These are phyloP conservation scores for Lagopus leucura DNA, from an alignment of 2,113 vertebrate species.

Conservation along the genomic window DNA sequence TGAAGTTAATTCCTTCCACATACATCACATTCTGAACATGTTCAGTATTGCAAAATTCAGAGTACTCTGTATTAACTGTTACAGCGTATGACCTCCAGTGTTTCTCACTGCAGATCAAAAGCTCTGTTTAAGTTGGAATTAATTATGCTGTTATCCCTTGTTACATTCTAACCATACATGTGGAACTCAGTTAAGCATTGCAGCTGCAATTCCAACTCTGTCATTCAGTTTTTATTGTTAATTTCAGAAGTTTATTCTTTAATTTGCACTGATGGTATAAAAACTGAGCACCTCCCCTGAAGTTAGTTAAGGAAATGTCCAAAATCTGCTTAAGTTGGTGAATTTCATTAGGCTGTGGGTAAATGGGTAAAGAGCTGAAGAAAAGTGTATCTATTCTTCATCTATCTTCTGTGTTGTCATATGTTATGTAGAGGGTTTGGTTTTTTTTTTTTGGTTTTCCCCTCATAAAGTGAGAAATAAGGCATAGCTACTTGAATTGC, in stretches of 20 bases:
- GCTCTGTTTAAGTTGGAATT: not conserved
- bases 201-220: not conserved
- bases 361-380: not conserved
- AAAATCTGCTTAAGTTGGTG: fast-evolving
- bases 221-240: not conserved
- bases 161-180: fast-evolving
- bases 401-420: not conserved
- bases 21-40: not conserved
- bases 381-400: not conserved
- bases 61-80: not conserved
- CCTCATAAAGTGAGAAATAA: not conserved
- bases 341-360: not conserved
- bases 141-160: not conserved
- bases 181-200: not conserved
- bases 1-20: not conserved
- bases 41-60: not conserved
- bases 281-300: not conserved
- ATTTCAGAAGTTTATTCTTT: not conserved
- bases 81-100: not conserved
- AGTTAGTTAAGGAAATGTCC: not conserved
- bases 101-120: not conserved
- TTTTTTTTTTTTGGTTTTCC: not conserved
- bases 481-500: not conserved
- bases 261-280: not conserved
- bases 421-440: not conserved